phyloP scores from a whole-genome alignment of 2,888 invertebrate species.

The Drosophila fungiperda region DNA sequence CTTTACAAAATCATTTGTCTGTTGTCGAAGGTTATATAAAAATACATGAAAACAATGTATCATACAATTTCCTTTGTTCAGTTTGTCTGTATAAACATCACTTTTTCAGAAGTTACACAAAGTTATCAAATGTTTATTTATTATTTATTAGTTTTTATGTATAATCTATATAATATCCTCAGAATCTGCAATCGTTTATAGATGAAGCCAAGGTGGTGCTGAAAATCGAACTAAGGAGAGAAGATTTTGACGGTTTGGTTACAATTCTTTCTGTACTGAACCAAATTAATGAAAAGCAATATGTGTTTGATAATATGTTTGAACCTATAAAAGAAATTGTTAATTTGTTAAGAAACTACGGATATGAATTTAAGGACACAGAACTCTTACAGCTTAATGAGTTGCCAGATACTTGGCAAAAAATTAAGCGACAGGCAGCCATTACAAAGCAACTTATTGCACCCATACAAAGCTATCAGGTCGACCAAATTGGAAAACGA shows the following conservation, averaged over 20 bases:
- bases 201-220: slow-evolving; percentile 90
- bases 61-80: too few species aligned
- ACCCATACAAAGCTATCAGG: slow-evolving; percentile 95
- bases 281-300: slow-evolving; percentile 91
- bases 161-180: neutral
- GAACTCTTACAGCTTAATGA: slow-evolving; percentile 91
- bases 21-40: too few species aligned
- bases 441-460: slow-evolving; percentile 94
- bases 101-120: too few species aligned
- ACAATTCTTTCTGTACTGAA: slow-evolving; percentile 93
- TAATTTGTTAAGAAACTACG: slow-evolving; percentile 92
- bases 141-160: too few species aligned
- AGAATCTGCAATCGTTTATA: slow-evolving; percentile 92
- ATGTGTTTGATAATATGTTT: slow-evolving; percentile 94
- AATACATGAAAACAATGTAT: too few species aligned
- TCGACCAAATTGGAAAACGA: slow-evolving; percentile 93
- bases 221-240: slow-evolving; percentile 90
- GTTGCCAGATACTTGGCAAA: slow-evolving; percentile 95
- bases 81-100: too few species aligned
- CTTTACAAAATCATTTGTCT: too few species aligned
- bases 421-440: slow-evolving; percentile 92
- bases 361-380: slow-evolving; percentile 94
- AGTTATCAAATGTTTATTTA: too few species aligned
- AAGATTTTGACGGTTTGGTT: slow-evolving; percentile 94
- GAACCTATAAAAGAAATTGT: slow-evolving; percentile 95